Base-by-base conservation (phyloP, 2,888 invertebrate species). In the Phengaris arion region DNA sequence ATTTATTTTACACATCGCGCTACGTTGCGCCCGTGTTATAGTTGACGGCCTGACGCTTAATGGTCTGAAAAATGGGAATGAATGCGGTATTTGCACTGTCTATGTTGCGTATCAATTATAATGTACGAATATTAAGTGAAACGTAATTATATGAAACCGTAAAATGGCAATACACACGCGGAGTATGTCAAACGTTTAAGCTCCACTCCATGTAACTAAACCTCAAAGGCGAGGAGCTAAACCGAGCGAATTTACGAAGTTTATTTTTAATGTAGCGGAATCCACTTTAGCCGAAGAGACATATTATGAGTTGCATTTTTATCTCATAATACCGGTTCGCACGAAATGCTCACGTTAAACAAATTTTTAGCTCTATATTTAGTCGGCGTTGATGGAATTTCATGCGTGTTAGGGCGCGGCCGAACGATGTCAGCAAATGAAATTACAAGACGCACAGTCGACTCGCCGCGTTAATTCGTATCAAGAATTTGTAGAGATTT, bases 401-500 rank as follows among this genome's bases (percentile, higher is more conserved):
- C 72, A 54, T 54, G 52, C 72, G 72, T 54, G 69, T 51, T 7
- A 13, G 57, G 69, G 73, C 82, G 84, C 85, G 84, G 81, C 84
- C 83, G 82, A 79, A 81, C 84, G 84, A 86, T 85, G 86, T 87
- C 85, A 85, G 86, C 82, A 87, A 91, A 91, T 88, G 89, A 90
- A 92, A 92, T 92, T 90, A 90, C 89, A 86, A 89, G 88, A 89
- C 88, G 85, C 84, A 83, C 82, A 87, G 86, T 88, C 86, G 84
- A 91, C 87, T 85, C 86, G 83, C 86, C 86, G 87, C 88, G 92
- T 92, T 93, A 91, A 93, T 93, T 93, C 93, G 93, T 93, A 92
- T 92, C 91, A 93, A 92, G 93, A 93, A 93, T 93, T 93, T 91
- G 93, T 91, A 91, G 91, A 92, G 93, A 93, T 93, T 93, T 92